A percentile compares a stretch with the other conserved stretches of the same genome.
Evolutionary conservation across 2,888 invertebrate species (phyloP).

Genomic region (Oligia latruncula): DNA sequence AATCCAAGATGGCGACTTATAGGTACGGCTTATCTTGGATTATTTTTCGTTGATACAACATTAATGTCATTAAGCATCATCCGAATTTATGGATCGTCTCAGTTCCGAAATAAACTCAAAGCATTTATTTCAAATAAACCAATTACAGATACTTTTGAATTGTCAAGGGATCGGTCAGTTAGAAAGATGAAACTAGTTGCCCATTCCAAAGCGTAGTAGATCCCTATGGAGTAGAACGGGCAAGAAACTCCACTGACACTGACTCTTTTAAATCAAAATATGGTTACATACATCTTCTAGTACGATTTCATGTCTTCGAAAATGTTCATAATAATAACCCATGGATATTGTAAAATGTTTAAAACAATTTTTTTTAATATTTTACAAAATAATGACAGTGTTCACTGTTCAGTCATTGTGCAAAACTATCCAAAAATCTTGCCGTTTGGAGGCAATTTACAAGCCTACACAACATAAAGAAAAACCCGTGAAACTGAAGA

Average conservation of each 20-base stretch:
- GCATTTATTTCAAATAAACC: no score
- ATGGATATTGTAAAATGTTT: not conserved
- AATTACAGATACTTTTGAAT: no score
- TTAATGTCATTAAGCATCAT: not conserved
- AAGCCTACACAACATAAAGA: slow-evolving; percentile 2
- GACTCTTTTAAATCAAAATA: no score
- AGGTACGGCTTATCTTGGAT: not conserved
- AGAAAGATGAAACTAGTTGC: no score
- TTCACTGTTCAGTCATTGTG: not conserved
- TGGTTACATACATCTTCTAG: no score
- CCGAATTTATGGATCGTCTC: not conserved
- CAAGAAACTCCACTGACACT: no score
- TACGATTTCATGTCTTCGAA: not conserved
- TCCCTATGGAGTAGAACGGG: no score
- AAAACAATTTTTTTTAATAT: not conserved
- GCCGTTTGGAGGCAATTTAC: not conserved
- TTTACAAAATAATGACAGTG: not conserved
- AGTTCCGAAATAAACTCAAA: not conserved
- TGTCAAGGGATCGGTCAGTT: no score
- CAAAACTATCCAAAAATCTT: not conserved
- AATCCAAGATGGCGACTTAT: not conserved
- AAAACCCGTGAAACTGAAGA: slow-evolving; percentile 15
- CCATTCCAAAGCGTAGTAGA: no score
- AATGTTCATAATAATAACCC: not conserved
- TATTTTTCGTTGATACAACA: not conserved